Percentiles rank a stretch among this genome's conserved stretches.
Conservation (phyloP, 2,888 invertebrate genomes). For the Hylaea fasciaria region DNA sequence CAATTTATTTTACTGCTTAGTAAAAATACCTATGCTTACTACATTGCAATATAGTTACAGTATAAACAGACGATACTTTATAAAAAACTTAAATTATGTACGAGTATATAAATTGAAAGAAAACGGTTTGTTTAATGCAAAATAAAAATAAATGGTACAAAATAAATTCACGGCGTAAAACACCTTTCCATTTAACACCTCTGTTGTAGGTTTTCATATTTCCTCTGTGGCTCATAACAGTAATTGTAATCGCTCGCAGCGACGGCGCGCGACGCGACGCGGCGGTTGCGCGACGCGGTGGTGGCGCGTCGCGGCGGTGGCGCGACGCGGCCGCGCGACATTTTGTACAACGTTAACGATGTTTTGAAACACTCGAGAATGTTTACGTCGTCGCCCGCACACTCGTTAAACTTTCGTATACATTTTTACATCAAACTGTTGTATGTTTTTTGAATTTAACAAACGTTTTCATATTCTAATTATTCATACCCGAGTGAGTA, state of each 20-base stretch:
- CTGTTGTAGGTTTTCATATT: neutral
- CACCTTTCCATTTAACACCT: conserved; percentile 5
- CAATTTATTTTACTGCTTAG: neutral
- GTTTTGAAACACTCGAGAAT: conserved; percentile 1
- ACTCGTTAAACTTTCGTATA: neutral
- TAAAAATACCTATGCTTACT: neutral
- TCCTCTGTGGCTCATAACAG: neutral
- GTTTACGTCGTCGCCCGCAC: neutral
- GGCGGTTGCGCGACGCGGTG: too few species aligned
- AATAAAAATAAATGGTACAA: neutral
- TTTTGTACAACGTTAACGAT: neutral
- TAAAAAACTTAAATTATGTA: too few species aligned
- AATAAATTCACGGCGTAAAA: conserved; percentile 1
- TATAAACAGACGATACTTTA: neutral
- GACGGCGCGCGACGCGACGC: too few species aligned
- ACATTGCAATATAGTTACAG: too few species aligned
- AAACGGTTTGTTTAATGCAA: neutral
- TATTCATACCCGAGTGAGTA: too few species aligned
- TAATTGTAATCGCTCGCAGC: neutral
- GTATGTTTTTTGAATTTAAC: neutral
- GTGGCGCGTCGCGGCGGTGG: too few species aligned
- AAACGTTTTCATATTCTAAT: neutral
- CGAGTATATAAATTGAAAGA: too few species aligned
- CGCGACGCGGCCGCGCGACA: too few species aligned
- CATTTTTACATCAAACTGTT: neutral